phyloP scores from a whole-genome alignment of 1,140 invertebrate species.

The Nylanderia fulva region DNA sequence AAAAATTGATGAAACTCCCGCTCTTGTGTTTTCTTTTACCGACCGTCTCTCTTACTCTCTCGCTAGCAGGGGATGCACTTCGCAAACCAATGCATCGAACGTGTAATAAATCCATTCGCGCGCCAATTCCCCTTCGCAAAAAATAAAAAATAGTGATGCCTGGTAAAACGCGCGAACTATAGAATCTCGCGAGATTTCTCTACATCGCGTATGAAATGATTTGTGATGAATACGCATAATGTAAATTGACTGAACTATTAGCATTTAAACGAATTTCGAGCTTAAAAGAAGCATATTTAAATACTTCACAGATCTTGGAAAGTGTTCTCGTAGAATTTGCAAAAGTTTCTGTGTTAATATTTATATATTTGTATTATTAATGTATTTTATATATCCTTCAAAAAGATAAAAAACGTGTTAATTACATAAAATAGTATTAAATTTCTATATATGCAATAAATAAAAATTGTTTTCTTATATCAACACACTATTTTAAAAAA shows the following conservation, averaged over 20 bases:
- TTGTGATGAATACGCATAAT: not conserved
- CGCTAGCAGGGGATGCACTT: not conserved
- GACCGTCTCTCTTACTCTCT: too few relatives aligned
- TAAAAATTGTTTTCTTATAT: too few relatives aligned
- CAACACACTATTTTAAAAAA: too few relatives aligned
- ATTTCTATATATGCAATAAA: too few relatives aligned
- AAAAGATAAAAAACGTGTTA: too few relatives aligned
- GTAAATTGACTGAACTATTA: not conserved
- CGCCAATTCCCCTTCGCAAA: not conserved
- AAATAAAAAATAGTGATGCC: constrained; percentile 4
- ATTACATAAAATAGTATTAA: too few relatives aligned
- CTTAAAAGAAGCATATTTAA: not conserved
- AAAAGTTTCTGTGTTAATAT: not conserved
- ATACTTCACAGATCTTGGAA: too few relatives aligned
- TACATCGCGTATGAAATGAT: not conserved
- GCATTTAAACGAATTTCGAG: not conserved
- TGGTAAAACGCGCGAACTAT: constrained; percentile 1
- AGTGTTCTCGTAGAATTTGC: too few relatives aligned
- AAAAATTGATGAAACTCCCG: constrained; percentile 16
- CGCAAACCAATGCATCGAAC: constrained; percentile 2
- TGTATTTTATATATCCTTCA: too few relatives aligned
- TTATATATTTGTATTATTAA: too few relatives aligned
- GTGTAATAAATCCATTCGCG: constrained; percentile 53
- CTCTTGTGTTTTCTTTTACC: constrained; percentile 26
- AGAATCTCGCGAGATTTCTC: constrained; percentile 22